Conservation (phyloP, 2,797 vertebrate genomes). For the Peromyscus attwateri region DNA sequence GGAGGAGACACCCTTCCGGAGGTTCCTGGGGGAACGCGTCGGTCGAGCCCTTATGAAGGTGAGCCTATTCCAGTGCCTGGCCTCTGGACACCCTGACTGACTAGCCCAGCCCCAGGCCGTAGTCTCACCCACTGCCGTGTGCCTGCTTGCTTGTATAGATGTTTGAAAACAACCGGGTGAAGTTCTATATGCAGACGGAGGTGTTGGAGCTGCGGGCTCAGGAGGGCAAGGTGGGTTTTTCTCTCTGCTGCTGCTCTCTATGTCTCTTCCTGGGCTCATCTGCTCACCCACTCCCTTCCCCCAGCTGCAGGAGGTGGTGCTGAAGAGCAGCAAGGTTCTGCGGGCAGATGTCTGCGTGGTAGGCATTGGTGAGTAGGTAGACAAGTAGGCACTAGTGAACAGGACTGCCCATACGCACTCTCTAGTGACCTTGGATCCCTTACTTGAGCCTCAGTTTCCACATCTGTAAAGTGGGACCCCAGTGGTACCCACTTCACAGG, state of each 20-base stretch:
- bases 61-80: slow-evolving; percentile 10
- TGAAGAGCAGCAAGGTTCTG: slow-evolving; percentile 98
- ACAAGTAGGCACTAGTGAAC: accelerated
- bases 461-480: not conserved
- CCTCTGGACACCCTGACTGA: not conserved
- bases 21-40: slow-evolving; percentile 96
- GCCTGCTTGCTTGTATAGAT: slow-evolving; percentile 88
- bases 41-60: slow-evolving; percentile 98
- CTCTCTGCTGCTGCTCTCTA: not conserved
- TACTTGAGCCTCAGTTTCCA: slow-evolving; percentile 14
- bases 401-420: not conserved
- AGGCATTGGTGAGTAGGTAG: slow-evolving; percentile 92
- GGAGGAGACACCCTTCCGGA: slow-evolving; percentile 95
- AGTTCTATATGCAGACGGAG: slow-evolving; percentile 99
- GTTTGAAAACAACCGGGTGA: slow-evolving; percentile 97
- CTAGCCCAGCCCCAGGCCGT: accelerated
- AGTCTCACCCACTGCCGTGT: not conserved
- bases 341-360: slow-evolving; percentile 97
- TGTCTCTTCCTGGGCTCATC: not conserved
- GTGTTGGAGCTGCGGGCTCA: slow-evolving; percentile 97
- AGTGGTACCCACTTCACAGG: not conserved
- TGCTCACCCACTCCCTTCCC: not conserved
- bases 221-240: slow-evolving; percentile 95
- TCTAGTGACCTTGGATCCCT: not conserved
- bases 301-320: slow-evolving; percentile 97